Evolutionary conservation across 2,797 vertebrate species (phyloP).

Genomic region (Oreochromis grahami): DNA sequence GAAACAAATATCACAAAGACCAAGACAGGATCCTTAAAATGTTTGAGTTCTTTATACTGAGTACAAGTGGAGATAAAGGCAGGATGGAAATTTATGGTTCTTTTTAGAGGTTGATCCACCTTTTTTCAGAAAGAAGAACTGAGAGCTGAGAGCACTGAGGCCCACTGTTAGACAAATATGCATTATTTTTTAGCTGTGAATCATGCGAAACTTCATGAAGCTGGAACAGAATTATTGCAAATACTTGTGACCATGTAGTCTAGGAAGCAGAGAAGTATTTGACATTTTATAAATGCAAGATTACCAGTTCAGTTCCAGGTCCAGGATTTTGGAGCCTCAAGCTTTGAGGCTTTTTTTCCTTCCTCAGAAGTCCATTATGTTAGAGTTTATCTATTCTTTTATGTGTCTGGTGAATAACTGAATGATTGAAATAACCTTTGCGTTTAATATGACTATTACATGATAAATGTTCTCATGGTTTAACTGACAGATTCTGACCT

Average conservation of each 20-base stretch:
- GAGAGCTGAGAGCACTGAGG: not conserved
- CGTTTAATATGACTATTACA: not conserved
- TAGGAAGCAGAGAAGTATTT: not conserved
- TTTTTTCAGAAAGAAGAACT: not conserved
- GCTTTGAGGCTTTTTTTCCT: not conserved
- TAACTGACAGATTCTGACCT: conserved; percentile 67
- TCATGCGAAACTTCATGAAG: not conserved
- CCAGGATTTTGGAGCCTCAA: not conserved
- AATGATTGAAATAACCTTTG: not conserved
- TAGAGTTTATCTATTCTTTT: not conserved
- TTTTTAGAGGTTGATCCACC: not conserved
- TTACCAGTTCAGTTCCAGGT: not conserved
- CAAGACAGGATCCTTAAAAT: not conserved
- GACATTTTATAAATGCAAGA: not conserved
- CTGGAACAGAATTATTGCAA: not conserved
- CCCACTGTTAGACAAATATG: not conserved
- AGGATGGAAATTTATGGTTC: accelerated
- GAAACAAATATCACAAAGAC: not conserved
- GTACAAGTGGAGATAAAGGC: not conserved
- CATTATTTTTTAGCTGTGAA: not conserved
- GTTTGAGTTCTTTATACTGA: not conserved
- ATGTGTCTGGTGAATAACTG: not conserved
- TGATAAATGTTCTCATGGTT: not conserved
- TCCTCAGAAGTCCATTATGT: not conserved
- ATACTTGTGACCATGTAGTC: not conserved